Percentiles rank a stretch among this genome's conserved stretches.
These are phyloP conservation scores for Phallusia fumigata DNA, from an alignment of 23 tunicate species.

Conservation along the genomic window DNA sequence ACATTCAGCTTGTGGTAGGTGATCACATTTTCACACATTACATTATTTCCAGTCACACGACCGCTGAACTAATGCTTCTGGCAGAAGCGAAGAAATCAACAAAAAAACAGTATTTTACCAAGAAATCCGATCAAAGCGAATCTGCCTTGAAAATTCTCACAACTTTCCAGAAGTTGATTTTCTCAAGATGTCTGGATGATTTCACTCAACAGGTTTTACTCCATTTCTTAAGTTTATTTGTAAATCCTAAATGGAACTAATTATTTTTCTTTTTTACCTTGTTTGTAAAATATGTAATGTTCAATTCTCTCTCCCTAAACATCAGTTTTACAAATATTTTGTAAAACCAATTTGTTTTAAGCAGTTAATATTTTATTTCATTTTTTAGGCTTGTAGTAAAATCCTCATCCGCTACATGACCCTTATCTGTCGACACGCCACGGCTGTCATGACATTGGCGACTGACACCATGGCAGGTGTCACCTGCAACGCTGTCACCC, in stretches of 20 bases:
- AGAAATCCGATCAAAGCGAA: slow-evolving; percentile 1
- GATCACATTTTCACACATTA: background rate
- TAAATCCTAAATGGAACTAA: too few relatives aligned
- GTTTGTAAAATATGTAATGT: too few relatives aligned
- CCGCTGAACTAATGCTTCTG: background rate
- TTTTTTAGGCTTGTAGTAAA: background rate
- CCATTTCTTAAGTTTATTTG: too few relatives aligned
- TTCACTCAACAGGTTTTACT: background rate
- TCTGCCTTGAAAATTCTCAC: slow-evolving; percentile 9
- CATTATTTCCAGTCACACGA: slow-evolving; percentile 20
- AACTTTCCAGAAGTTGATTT: slow-evolving; percentile 22
- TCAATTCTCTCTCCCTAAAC: too few relatives aligned
- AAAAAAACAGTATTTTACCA: background rate
- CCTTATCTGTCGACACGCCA: slow-evolving; percentile 13
- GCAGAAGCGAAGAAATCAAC: background rate
- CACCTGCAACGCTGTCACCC: background rate
- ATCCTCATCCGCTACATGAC: background rate
- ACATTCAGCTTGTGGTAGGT: too few relatives aligned
- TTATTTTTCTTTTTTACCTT: too few relatives aligned
- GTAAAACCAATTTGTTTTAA: background rate
- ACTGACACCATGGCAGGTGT: background rate
- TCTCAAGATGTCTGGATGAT: slow-evolving; percentile 9
- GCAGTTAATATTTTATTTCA: background rate
- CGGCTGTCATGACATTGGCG: background rate
- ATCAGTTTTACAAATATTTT: too few relatives aligned